These are phyloP conservation scores for Holacanthella duospinosa DNA, from an alignment of 2,888 invertebrate species.

Conservation along the genomic window DNA sequence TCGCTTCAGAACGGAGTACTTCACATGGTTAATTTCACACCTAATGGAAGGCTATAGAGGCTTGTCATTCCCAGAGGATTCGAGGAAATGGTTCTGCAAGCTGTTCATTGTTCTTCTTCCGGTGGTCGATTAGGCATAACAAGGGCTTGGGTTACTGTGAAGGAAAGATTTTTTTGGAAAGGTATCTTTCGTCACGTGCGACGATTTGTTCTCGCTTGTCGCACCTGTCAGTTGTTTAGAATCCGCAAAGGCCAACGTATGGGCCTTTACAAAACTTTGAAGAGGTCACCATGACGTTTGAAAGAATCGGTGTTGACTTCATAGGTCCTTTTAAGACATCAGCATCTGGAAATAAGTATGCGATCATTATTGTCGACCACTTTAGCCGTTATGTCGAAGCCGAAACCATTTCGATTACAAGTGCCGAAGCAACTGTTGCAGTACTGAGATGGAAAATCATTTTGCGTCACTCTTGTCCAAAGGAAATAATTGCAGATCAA, in stretches of 20 bases:
- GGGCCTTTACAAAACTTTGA: conserved; percentile 5
- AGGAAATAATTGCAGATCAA: background rate
- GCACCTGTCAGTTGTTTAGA: conserved; percentile 21
- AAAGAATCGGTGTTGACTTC: no score
- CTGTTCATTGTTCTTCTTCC: conserved; percentile 15
- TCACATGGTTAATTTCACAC: background rate
- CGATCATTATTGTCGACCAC: conserved; percentile 27
- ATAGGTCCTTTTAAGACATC: conserved; percentile 28
- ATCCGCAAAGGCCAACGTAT: conserved; percentile 4
- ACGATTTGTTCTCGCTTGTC: conserved; percentile 20
- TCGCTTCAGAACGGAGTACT: conserved; percentile 3
- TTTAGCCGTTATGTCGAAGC: conserved; percentile 31
- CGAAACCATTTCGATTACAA: conserved; percentile 22
- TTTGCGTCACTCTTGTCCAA: background rate
- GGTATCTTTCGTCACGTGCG: conserved; percentile 16
- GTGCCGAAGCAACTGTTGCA: background rate
- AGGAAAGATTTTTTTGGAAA: conserved; percentile 25
- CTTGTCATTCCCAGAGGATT: conserved; percentile 12
- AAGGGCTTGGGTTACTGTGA: conserved; percentile 19
- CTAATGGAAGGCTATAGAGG: background rate
- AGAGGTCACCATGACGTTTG: conserved; percentile 26
- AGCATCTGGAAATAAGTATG: conserved; percentile 20
- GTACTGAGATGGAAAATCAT: background rate
- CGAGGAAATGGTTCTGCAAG: conserved; percentile 4
- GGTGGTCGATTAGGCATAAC: conserved; percentile 24